Evolutionary conservation across 2,797 vertebrate genomes (phyloP), one percentile per base, ranked within the genome.

Genomic region (Novumbra hubbsi): DNA sequence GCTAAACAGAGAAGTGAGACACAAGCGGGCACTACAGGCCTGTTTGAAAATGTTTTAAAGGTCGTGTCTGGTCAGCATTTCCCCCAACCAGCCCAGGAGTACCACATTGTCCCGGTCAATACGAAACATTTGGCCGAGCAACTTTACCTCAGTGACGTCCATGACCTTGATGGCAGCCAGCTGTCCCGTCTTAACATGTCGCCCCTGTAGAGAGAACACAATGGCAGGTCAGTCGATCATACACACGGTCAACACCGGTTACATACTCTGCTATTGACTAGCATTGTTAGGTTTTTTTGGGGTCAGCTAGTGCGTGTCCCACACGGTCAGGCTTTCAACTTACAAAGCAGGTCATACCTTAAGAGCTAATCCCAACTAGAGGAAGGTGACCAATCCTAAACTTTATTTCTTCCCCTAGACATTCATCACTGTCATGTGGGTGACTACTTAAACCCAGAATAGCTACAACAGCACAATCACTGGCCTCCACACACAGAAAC

Each of bases 101-200:
- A 8, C 7, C 41, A 7, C 11, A 45, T 45, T 12, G 41, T 45
- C 41, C 41, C 11, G 9, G 4, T 45, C 41, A 8, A 45, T 8
- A 45, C 41, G 9, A 2, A 45, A 7, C 7, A 8, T 8, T 45
- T 45, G 41, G 41, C 16, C 30, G 16, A 32, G 28, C 27, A 14
- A 34, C 21, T n/a, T 92, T 90, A 96, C 95, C 94, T 94, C 94
- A 0, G 94, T 94, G 77, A 94, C 94, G 7, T 94, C 94, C 93
- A 94, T 94, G 79, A 94, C 93, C 80, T 94, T 94, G 85, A 94
- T 94, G 81, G 94, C 94, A 16, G 94, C 94, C 88, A 94, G 89
- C 90, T 94, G 94, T 78, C 94, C 70, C 3, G 85, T 87, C 48
- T 87, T 87, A 78, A 87, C 85, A 81, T 87, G 85, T 70, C 92